phyloP scores from a whole-genome alignment of 1,140 invertebrate genomes.

The Tribolium castaneum region DNA sequence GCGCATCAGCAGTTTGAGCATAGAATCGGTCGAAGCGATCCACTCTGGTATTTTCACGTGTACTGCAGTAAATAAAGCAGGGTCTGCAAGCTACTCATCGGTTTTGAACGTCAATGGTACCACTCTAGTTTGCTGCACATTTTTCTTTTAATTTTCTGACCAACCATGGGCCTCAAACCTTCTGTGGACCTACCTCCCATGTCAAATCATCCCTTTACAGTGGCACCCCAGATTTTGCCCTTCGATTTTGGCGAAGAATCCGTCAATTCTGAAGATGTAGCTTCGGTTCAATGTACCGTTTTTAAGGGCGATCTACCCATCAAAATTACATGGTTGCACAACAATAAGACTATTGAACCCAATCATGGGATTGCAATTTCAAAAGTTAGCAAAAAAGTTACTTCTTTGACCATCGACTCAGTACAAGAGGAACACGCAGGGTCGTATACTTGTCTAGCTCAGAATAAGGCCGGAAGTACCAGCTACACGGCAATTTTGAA shows the following conservation, averaged over 20 bases:
- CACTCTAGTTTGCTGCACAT: constrained; percentile 46
- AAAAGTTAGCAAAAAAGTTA: constrained; percentile 81
- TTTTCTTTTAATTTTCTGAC: neutral
- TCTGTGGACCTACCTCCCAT: neutral
- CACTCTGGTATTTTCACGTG: constrained; percentile 87
- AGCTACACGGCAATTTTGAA: constrained; percentile 76
- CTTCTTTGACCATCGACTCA: constrained; percentile 81
- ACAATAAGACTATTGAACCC: constrained; percentile 73
- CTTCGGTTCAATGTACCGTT: constrained; percentile 81
- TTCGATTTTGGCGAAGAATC: constrained; percentile 82
- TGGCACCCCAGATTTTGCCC: constrained; percentile 77
- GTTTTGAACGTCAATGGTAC: constrained; percentile 53
- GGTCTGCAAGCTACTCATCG: constrained; percentile 38
- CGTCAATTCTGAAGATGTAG: constrained; percentile 82
- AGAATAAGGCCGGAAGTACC: constrained; percentile 77
- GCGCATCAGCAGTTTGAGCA: constrained; percentile 80
- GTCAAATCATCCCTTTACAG: neutral
- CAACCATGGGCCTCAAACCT: constrained; percentile 45
- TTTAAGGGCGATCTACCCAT: constrained; percentile 82
- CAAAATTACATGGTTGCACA: constrained; percentile 81
- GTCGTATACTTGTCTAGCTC: constrained; percentile 84
- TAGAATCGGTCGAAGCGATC: constrained; percentile 77
- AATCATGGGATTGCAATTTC: constrained; percentile 78
- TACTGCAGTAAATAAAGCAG: constrained; percentile 35
- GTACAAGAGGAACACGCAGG: constrained; percentile 81